Conservation (phyloP, 2,888 invertebrate species). For the Amiota minor region DNA sequence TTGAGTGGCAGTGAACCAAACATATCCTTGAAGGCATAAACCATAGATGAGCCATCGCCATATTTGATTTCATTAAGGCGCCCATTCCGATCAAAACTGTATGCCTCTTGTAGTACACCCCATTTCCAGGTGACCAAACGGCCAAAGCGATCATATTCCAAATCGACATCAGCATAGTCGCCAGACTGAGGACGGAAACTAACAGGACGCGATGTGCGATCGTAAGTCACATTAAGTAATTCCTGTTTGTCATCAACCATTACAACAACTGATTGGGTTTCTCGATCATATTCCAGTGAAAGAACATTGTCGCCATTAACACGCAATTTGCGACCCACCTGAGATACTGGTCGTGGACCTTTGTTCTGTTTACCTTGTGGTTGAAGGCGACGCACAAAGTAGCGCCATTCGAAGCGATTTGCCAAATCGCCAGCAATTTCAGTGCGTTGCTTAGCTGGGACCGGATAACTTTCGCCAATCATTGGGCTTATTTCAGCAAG, state of each 20-base stretch:
- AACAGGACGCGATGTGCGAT: slow-evolving; percentile 86
- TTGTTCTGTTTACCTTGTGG: slow-evolving; percentile 76
- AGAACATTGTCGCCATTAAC: slow-evolving; percentile 94
- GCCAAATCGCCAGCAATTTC: slow-evolving; percentile 92
- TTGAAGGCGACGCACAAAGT: slow-evolving; percentile 84
- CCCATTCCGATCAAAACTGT: slow-evolving; percentile 92
- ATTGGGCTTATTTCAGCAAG: slow-evolving; percentile 90
- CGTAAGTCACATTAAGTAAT: slow-evolving; percentile 89
- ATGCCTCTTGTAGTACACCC: slow-evolving; percentile 92
- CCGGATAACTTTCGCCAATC: slow-evolving; percentile 91
- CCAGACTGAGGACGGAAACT: slow-evolving; percentile 90
- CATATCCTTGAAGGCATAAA: slow-evolving; percentile 94
- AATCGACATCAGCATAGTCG: slow-evolving; percentile 89
- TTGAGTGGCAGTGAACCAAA: slow-evolving; percentile 92
- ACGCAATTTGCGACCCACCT: slow-evolving; percentile 87
- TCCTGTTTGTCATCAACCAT: slow-evolving; percentile 91
- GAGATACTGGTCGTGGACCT: slow-evolving; percentile 79
- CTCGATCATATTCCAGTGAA: slow-evolving; percentile 92
- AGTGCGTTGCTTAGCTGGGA: slow-evolving; percentile 90
- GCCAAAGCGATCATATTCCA: slow-evolving; percentile 93
- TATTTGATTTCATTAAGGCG: slow-evolving; percentile 91
- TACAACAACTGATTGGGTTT: slow-evolving; percentile 87
- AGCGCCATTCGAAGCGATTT: slow-evolving; percentile 96
- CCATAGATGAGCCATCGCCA: slow-evolving; percentile 90
- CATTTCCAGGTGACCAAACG: slow-evolving; percentile 92